phyloP scores from a whole-genome alignment of 2,797 vertebrate species.

The Takifugu rubripes region DNA sequence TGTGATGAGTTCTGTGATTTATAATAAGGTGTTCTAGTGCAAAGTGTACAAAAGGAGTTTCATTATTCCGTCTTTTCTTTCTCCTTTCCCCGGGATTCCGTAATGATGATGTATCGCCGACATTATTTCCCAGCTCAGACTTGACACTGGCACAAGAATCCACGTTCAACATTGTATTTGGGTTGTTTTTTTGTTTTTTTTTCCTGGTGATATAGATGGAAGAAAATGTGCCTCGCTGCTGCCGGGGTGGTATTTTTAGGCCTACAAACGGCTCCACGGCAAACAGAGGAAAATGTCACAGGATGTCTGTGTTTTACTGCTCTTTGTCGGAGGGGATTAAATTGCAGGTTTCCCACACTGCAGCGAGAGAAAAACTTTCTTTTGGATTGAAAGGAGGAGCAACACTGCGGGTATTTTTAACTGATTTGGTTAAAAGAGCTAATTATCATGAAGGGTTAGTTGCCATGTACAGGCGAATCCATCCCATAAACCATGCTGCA shows the following conservation, averaged over 20 bases:
- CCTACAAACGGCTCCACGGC: constrained; percentile 25
- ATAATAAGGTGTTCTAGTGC: constrained; percentile 49
- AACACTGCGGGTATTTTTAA: constrained; percentile 33
- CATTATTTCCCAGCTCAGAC: constrained; percentile 47
- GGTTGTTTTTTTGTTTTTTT: constrained; percentile 15
- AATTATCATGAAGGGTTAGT: background rate
- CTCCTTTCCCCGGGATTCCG: constrained; percentile 19
- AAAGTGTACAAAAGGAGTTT: constrained; percentile 46
- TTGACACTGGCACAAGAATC: constrained; percentile 40
- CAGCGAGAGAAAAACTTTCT: constrained; percentile 17
- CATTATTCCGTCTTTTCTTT: constrained; percentile 43
- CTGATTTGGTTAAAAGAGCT: constrained; percentile 12
- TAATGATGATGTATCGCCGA: constrained; percentile 65
- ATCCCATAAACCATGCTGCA: background rate
- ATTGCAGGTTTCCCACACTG: constrained; percentile 10
- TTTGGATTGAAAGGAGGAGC: constrained; percentile 41
- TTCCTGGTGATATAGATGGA: constrained; percentile 11
- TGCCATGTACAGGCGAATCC: background rate
- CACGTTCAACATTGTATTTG: constrained; percentile 54
- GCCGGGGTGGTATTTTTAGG: constrained; percentile 37
- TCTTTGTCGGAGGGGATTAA: constrained; percentile 28
- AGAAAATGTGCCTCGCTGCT: constrained; percentile 18
- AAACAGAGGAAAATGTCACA: constrained; percentile 26
- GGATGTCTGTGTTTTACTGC: constrained; percentile 13
- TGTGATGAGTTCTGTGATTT: constrained; percentile 51